phyloP scores from a whole-genome alignment of 2,797 vertebrate genomes.

The Cossypha niveicapilla region DNA sequence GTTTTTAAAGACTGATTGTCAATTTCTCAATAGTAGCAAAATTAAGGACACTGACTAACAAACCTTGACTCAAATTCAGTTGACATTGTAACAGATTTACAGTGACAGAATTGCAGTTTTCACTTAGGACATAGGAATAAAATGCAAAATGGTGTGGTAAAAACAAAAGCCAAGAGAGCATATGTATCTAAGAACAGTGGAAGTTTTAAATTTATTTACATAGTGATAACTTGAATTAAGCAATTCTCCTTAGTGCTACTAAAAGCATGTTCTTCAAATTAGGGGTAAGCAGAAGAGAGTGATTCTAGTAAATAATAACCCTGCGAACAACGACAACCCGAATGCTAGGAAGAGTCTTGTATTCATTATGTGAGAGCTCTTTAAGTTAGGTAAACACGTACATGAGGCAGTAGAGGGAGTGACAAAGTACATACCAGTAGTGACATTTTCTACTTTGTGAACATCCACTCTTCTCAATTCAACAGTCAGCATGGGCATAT shows the following conservation, averaged over 20 bases:
- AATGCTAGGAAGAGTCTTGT: background rate
- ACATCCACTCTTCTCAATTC: background rate
- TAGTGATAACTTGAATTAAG: conserved; percentile 27
- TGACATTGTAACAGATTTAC: conserved; percentile 24
- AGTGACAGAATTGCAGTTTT: conserved; percentile 19
- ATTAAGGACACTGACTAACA: background rate
- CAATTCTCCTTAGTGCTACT: conserved; percentile 35
- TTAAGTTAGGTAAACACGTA: accelerated
- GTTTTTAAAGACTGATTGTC: background rate
- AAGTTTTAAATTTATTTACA: background rate
- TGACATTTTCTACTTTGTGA: background rate
- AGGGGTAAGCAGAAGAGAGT: background rate
- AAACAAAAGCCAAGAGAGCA: conserved; percentile 53
- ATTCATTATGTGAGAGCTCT: background rate
- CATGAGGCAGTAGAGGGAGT: background rate
- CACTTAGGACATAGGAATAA: conserved; percentile 30
- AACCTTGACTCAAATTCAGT: conserved; percentile 21
- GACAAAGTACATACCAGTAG: background rate
- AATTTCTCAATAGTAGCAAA: conserved; percentile 1
- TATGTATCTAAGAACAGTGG: conserved; percentile 26
- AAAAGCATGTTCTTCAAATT: conserved; percentile 50
- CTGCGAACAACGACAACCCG: background rate
- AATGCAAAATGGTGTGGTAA: conserved; percentile 49
- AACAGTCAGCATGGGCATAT: background rate
- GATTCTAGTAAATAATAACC: background rate